phyloP scores from a whole-genome alignment of 1,140 invertebrate genomes.

The Lanistes nyassanus region DNA sequence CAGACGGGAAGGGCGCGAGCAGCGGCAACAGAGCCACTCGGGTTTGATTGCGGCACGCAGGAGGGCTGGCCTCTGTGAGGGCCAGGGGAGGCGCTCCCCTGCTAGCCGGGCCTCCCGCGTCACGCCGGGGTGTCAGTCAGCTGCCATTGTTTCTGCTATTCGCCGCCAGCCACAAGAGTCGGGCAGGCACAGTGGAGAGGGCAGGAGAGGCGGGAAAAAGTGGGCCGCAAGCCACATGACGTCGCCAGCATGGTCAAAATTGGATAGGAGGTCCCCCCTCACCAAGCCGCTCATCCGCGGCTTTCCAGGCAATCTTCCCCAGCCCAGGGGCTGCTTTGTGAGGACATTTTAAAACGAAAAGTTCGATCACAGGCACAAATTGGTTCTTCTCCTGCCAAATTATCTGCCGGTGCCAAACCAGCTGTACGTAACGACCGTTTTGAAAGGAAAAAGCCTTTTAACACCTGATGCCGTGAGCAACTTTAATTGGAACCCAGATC shows the following conservation, averaged over 20 bases:
- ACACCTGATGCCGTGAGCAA: conserved; percentile 6
- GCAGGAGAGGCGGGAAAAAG: background rate
- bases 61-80: conserved; percentile 4
- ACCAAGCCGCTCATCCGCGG: conserved; percentile 15
- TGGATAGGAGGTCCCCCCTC: background rate
- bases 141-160: conserved; percentile 18
- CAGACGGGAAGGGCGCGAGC: background rate
- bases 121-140: conserved; percentile 10
- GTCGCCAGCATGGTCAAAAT: background rate
- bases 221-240: conserved; percentile 14
- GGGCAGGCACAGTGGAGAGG: background rate
- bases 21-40: background rate
- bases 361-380: conserved; percentile 21
- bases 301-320: conserved; percentile 1
- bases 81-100: background rate
- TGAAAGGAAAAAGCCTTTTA: conserved; percentile 17
- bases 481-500: conserved; percentile 15
- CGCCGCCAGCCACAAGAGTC: conserved; percentile 9
- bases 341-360: conserved; percentile 1
- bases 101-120: background rate
- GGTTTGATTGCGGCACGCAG: conserved; percentile 6
- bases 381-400: conserved; percentile 24
- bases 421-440: conserved; percentile 19
- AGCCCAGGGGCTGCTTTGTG: background rate
- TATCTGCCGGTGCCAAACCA: conserved; percentile 18